Base-by-base conservation (phyloP, 1,140 invertebrate species). In the Rhopalosiphum maidis region DNA sequence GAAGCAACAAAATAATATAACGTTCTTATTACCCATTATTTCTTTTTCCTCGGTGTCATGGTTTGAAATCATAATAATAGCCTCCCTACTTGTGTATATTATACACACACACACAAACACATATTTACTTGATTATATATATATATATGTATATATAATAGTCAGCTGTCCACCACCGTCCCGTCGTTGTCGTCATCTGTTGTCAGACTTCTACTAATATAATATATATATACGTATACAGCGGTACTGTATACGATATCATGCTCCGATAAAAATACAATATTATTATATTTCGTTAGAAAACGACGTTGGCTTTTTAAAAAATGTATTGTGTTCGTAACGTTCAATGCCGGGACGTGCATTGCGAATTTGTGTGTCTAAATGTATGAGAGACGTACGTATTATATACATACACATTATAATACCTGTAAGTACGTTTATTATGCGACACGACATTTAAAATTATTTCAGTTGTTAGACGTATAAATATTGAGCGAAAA, bases 11-110 rank as follows among this genome's bases (percentile, higher is more conserved):
- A 90, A 90, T 37, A 83, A 23, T 43, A 43, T n/a, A 54, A 68
- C 68, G 68, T 90, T 68, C 37, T 2, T 37, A 54, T 30, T 77
- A 9, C 37, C 41, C 60, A 77, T 77, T 77, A 37, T 89, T 77
- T 35, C 51, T 89, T 77, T 60, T 60, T 91, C 22, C 68, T 77
- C 68, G 30, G 43, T 89, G 48, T 89, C 48, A 89, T 22, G 87
- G 30, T 83, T 23, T 91, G 48, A 91, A 91, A 91, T 82, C 90
- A 82, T 91, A 91, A 90, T 90, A 43, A 91, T 91, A 51, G 68
- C n/a, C 90, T n/a, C n/a, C 68, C 68, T 5, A 46, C 60, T 35
- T 15, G 9, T 23, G 55, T 35, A 82, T 68, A n/a, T 88, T 51
- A 15, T 35, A 86, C 41, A 35, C 11, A 54, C 23, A 35, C 22